These are phyloP conservation scores for Sebastes hubbsi DNA, from an alignment of 2,797 vertebrate species.

Conservation along the genomic window DNA sequence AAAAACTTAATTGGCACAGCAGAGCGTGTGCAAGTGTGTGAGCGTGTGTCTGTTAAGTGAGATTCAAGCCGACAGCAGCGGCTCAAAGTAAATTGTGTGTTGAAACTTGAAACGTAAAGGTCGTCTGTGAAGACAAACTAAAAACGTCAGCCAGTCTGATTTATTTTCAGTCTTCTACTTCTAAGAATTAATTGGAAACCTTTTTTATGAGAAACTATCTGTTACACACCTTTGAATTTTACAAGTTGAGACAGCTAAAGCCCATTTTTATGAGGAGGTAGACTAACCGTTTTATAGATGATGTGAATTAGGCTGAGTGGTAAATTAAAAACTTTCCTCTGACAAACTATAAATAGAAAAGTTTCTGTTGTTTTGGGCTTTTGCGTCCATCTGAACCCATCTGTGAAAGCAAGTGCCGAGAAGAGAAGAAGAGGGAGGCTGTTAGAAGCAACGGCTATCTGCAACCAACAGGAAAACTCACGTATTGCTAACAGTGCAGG, in stretches of 20 bases:
- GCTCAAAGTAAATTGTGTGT: constrained; percentile 8
- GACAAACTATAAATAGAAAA: constrained; percentile 30
- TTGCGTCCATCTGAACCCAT: constrained; percentile 43
- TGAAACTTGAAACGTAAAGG: constrained; percentile 1
- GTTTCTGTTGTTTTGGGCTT: constrained; percentile 21
- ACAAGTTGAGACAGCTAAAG: constrained; percentile 17
- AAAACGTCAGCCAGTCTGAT: constrained; percentile 37
- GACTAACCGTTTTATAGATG: constrained; percentile 23
- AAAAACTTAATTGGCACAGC: not conserved
- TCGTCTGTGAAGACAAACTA: constrained; percentile 3
- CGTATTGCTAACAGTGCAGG: constrained; percentile 16
- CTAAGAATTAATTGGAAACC: constrained; percentile 40
- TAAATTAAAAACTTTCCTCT: constrained; percentile 44
- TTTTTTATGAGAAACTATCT: constrained; percentile 26
- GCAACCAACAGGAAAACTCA: constrained; percentile 5
- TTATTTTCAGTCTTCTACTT: constrained; percentile 22
- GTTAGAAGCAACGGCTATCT: not conserved
- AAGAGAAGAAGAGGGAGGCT: not conserved
- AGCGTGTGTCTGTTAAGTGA: not conserved
- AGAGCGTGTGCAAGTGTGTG: not conserved
- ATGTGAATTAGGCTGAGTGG: constrained; percentile 21
- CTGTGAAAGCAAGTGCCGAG: constrained; percentile 17
- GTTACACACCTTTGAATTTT: constrained; percentile 37
- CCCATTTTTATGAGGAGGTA: constrained; percentile 22
- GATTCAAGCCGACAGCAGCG: not conserved